Conservation (phyloP, 53 echinoderm and acorn worm genomes). For the Paracentrotus lividus region DNA sequence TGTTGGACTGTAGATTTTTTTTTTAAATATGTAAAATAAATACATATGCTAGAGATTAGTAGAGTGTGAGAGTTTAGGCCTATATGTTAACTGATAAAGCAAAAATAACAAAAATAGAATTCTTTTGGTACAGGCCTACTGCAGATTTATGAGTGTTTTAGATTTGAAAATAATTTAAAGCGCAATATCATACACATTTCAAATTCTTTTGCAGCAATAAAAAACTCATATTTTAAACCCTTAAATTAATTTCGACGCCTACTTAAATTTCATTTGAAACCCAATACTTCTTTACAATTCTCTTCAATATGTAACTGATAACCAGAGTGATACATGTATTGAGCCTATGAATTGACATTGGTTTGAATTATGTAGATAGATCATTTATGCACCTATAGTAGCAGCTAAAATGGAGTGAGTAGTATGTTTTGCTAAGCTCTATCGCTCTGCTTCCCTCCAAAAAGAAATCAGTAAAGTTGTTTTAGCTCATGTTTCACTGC, state of each 20-base stretch:
- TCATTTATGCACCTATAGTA: background rate
- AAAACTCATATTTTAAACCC: background rate
- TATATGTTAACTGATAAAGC: too few species aligned
- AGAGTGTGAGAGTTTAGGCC: background rate
- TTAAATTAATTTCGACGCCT: background rate
- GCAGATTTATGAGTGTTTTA: too few species aligned
- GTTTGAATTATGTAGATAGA: background rate
- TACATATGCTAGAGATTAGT: background rate
- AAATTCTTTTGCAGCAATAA: background rate
- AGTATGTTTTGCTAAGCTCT: constrained; percentile 36
- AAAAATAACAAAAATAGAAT: too few species aligned
- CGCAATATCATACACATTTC: background rate
- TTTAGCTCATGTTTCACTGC: constrained; percentile 55
- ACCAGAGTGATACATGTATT: background rate
- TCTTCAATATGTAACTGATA: background rate
- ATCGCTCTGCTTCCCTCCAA: background rate
- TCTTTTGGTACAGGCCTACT: too few species aligned
- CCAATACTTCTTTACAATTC: background rate
- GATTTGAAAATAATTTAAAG: too few species aligned
- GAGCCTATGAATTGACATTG: background rate
- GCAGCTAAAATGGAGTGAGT: background rate
- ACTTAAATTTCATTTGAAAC: background rate
- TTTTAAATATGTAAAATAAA: background rate
- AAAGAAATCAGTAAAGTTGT: constrained; percentile 44
- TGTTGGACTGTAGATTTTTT: background rate